phyloP scores from a whole-genome alignment of 2,797 vertebrate species.

The Cyprinella venusta region DNA sequence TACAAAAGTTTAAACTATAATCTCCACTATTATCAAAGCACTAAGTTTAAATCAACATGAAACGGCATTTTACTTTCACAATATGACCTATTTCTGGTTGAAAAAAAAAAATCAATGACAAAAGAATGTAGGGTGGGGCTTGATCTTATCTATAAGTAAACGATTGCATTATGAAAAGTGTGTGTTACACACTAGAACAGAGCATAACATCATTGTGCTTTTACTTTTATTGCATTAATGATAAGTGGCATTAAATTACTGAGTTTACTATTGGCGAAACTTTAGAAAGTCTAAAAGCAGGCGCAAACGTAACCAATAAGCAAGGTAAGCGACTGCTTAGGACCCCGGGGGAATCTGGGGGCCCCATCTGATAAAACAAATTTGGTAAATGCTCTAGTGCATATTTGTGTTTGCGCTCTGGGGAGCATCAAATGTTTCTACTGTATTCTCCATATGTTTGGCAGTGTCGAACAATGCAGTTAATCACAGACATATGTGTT shows the following conservation, averaged over 20 bases:
- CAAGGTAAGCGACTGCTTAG: not conserved
- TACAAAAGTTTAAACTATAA: not conserved
- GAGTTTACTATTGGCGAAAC: not conserved
- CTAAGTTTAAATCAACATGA: constrained; percentile 1
- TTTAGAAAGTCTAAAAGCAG: not conserved
- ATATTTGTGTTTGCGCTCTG: not conserved
- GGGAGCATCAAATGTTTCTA: not conserved
- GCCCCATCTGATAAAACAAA: not conserved
- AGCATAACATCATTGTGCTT: not conserved
- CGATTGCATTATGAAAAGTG: not conserved
- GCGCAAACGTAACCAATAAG: not conserved
- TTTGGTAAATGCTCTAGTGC: not conserved
- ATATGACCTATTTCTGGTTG: not conserved
- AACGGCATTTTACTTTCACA: not conserved
- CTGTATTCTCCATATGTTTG: not conserved
- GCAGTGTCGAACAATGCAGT: too few species aligned
- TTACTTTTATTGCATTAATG: not conserved
- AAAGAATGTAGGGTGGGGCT: not conserved
- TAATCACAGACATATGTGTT: not conserved
- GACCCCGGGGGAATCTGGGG: not conserved
- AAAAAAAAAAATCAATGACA: not conserved
- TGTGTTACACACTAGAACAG: not conserved
- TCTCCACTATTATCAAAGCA: not conserved
- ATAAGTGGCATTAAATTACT: not conserved
- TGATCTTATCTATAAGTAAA: not conserved